Conservation (phyloP, 30 jellyfish, hydroid and myxozoan genomes). For the Rhopilema esculentum region DNA sequence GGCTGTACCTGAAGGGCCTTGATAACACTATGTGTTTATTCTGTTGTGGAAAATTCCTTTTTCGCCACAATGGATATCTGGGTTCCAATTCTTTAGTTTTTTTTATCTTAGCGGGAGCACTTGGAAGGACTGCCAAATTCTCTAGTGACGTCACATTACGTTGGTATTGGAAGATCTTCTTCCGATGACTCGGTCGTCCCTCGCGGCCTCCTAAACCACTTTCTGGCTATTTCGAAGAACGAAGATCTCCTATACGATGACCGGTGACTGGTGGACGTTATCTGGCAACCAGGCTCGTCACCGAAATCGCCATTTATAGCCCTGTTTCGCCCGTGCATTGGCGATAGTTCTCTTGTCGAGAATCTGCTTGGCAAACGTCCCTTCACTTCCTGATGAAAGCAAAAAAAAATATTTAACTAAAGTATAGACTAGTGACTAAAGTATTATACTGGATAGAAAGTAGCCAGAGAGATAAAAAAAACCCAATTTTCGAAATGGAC, state of each 20-base stretch:
- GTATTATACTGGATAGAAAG: too few species aligned
- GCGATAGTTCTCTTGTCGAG: conserved; percentile 73
- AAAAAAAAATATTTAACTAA: not conserved
- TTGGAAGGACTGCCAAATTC: not conserved
- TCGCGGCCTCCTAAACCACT: conserved; percentile 67
- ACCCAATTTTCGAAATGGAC: too few species aligned
- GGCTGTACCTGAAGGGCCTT: not conserved
- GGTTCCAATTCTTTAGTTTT: not conserved
- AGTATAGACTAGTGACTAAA: too few species aligned
- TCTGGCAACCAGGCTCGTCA: conserved; percentile 69
- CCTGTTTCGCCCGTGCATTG: conserved; percentile 55
- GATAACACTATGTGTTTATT: not conserved
- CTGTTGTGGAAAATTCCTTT: not conserved
- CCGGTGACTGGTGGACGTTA: conserved; percentile 46
- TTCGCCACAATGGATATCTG: not conserved
- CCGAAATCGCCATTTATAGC: conserved; percentile 65
- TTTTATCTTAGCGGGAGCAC: too few species aligned
- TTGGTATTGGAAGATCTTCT: not conserved
- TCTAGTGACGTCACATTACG: conserved; percentile 1
- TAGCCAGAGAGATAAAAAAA: too few species aligned
- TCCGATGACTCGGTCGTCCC: conserved; percentile 3
- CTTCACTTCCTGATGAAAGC: conserved; percentile 48
- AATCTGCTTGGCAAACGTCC: conserved; percentile 39
- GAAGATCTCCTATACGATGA: conserved; percentile 46
- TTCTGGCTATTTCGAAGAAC: conserved; percentile 54